Base-by-base conservation (phyloP, 1,140 invertebrate species). In the Rhagoletis zephyria region DNA sequence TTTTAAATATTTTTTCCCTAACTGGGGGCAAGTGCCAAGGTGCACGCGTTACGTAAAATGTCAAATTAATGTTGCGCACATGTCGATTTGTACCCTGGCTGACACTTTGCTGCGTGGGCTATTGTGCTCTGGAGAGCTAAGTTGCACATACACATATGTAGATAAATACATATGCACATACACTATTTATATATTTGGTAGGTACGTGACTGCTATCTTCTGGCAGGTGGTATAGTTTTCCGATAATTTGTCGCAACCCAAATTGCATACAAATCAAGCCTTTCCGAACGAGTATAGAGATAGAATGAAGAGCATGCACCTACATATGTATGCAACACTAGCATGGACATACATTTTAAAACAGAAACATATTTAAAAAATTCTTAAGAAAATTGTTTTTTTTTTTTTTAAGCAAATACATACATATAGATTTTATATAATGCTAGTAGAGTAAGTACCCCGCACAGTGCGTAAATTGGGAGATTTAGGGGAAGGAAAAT, bases 21-120 rank as follows among this genome's bases (percentile, higher is more conserved):
- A 56, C 51, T 5, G n/a, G 19, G 51, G 48, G 51, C 74, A 81
- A 81, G 74, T 59, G 74, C 74, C 74, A 56, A 81, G 74, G 74
- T 81, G 48, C 74, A 81, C 74, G 74, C 74, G 45, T 56, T 81
- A 81, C 48, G 74, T 81, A 81, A 81, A 81, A 81, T 81, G 74
- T 81, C 74, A 81, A 81, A 81, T 81, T 81, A 81, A 81, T 81
- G 48, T 59, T 81, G 74, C 70, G 30, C 42, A 74, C 70, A 74
- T 74, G 70, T 74, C 70, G 70, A 74, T 74, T 45, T 48, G 70
- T 51, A 12, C 45, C 1, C 1, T n/a, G 19, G 4, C 7, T 51
- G 48, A 59, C 48, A 77, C 70, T 77, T 56, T 4, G 16, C 30
- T 30, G 74, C 19, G 70, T 45, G 70, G 70, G 45, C 42, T 4